These are phyloP conservation scores for Gorilla gorilla DNA, from an alignment of 2,113 vertebrate genomes.

Conservation along the genomic window DNA sequence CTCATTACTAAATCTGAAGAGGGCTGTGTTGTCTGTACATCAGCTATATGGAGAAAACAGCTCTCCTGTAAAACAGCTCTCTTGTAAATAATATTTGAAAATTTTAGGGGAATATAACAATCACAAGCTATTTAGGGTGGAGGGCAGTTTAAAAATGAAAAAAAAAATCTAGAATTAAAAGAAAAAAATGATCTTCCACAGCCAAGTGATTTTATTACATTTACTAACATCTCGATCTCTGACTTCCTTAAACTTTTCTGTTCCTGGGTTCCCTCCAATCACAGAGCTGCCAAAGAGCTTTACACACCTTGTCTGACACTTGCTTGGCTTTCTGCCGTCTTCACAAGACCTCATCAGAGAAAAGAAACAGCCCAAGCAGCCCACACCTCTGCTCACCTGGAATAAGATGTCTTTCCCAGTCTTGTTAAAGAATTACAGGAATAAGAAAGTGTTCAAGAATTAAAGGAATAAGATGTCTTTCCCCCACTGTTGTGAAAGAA, in stretches of 20 bases:
- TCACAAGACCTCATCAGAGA: background rate
- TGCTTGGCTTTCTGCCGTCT: background rate
- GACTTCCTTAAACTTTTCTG: background rate
- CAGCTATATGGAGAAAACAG: constrained; percentile 4
- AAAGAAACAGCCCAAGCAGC: background rate
- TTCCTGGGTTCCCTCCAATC: background rate
- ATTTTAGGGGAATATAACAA: background rate
- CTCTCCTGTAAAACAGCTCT: constrained; percentile 41
- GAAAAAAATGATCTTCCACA: background rate
- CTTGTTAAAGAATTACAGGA: background rate
- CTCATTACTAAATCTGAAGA: constrained; percentile 61
- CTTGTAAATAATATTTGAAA: constrained; percentile 46
- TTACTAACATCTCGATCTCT: background rate
- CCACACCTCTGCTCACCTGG: background rate
- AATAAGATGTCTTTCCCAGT: background rate
- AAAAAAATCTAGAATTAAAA: background rate
- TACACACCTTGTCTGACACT: background rate
- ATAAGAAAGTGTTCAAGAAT: background rate
- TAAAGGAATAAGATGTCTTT: background rate
- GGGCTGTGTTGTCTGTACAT: background rate
- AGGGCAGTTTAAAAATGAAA: background rate
- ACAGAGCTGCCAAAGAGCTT: background rate
- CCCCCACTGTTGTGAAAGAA: background rate
- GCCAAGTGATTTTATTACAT: constrained; percentile 3
- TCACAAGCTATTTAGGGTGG: background rate